Conservation (phyloP, 2,888 invertebrate genomes). For the Salpingus planirostris region DNA sequence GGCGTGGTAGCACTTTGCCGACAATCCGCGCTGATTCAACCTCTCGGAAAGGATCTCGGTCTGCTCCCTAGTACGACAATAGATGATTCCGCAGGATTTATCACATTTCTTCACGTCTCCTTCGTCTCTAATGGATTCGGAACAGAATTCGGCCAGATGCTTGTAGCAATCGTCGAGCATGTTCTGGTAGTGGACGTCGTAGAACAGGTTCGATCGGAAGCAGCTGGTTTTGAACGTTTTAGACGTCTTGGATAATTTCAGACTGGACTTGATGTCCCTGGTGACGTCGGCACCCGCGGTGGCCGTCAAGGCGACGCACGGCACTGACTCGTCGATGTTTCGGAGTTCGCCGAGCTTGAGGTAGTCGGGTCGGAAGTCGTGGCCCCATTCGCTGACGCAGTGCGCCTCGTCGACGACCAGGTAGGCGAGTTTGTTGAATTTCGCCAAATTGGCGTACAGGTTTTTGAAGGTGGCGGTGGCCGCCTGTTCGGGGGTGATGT, state of each 20-base stretch:
- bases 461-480: constrained; percentile 67
- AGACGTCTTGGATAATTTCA: constrained; percentile 46
- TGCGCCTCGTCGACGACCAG: constrained; percentile 97
- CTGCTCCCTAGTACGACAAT: constrained; percentile 87
- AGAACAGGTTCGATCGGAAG: constrained; percentile 88
- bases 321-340: constrained; percentile 52
- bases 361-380: constrained; percentile 95
- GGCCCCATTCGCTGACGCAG: constrained; percentile 98
- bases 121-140: constrained; percentile 33
- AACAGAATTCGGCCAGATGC: constrained; percentile 69
- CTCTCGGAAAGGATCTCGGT: constrained; percentile 76
- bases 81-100: constrained; percentile 53
- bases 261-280: constrained; percentile 63
- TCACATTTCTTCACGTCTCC: constrained; percentile 10
- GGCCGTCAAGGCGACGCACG: constrained; percentile 91
- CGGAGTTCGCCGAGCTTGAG: constrained; percentile 72
- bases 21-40: constrained; percentile 64
- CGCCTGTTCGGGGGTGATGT: constrained; percentile 96
- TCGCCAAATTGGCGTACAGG: constrained; percentile 59
- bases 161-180: constrained; percentile 69
- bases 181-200: constrained; percentile 89
- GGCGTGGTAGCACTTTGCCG: constrained; percentile 82
- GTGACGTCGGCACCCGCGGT: constrained; percentile 75
- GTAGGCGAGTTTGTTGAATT: constrained; percentile 72
- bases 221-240: constrained; percentile 70